Base-by-base conservation (phyloP, 2,113 vertebrate genomes). In the Felis catus region DNA sequence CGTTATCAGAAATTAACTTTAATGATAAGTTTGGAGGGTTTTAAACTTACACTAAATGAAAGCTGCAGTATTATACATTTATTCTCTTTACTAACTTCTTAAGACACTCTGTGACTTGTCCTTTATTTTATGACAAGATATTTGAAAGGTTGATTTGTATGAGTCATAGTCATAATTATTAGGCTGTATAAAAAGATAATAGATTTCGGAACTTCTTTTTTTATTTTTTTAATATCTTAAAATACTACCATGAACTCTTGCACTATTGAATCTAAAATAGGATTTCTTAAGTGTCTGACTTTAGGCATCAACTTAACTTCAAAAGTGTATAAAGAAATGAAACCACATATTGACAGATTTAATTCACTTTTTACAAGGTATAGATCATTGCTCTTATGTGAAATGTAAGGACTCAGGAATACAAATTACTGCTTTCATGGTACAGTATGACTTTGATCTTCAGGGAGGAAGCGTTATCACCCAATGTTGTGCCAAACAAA, bases 161-260 rank as follows among this genome's bases (percentile, higher is more conserved):
- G 98, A 99, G 96, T 99, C 99, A 99, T 27, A 97, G 55, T 61
- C 95, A 51, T 98, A 98, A 98, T 98, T 98, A 97, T 98, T 98
- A 98, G 76, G 96, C 29, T 94, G 55, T 96, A 88, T 95, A 13
- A 87, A 96, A 98, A 95, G 61, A 96, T 97, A 98, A 97, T 98
- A 97, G 96, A 95, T 97, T 98, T 98, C 86, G 78, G 79, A 98
- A 55, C 31, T 94, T 68, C 89, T 98, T 97, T 95, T 95, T 86
- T 97, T 23, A 73, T 58, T 90, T 84, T 36, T 96, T 87, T 92
- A 97, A 88, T 87, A 27, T 92, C 92, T 91, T 97, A 96, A 95
- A 98, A 92, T 96, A 86, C 9, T 85, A 82, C 15, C 0, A 5
- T 97, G 97, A 97, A 95, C 65, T 63, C 58, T 98, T 97, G 14